These are phyloP conservation scores for Cantharis nigra DNA, from an alignment of 2,888 invertebrate genomes.

Conservation along the genomic window DNA sequence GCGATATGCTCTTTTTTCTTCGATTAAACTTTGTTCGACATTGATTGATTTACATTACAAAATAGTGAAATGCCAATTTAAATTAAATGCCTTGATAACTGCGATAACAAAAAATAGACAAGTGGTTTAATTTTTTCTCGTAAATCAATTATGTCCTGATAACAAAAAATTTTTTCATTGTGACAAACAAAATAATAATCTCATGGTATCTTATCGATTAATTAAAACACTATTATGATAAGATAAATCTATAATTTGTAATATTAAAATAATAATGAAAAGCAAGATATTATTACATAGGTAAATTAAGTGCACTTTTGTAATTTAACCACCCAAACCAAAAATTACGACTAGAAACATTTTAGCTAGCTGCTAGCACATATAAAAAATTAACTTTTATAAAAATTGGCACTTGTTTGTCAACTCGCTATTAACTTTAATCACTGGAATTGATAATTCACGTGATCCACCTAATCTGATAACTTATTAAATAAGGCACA, in stretches of 20 bases:
- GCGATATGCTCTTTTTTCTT: too few species aligned
- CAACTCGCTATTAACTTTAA: background rate
- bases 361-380: background rate
- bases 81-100: background rate
- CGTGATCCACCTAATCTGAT: background rate
- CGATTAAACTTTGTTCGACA: too few species aligned
- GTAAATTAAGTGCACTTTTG: background rate
- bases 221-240: background rate
- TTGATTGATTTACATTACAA: background rate
- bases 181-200: background rate
- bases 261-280: background rate
- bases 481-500: background rate
- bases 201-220: background rate
- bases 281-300: background rate
- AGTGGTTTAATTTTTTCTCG: background rate
- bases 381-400: background rate
- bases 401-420: background rate
- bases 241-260: background rate
- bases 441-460: background rate
- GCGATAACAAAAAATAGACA: background rate
- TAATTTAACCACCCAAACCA: background rate
- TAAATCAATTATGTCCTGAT: background rate
- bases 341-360: background rate
- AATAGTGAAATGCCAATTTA: background rate
- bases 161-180: background rate